Evolutionary conservation across 2,888 invertebrate genomes (phyloP).

Genomic region (Melanchra persicariae): DNA sequence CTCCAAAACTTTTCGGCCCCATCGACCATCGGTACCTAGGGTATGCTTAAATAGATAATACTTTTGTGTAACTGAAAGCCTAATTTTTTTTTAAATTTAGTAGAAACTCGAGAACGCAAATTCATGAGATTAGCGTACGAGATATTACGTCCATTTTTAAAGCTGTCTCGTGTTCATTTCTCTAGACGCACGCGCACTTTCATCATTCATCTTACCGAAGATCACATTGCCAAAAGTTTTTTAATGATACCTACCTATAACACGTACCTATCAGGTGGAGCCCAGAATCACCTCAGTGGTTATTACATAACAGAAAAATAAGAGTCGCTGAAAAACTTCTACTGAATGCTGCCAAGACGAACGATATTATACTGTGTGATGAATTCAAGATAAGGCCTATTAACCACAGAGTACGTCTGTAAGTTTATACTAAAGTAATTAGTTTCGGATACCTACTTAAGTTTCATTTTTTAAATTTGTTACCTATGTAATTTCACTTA

Average conservation of each 20-base stretch:
- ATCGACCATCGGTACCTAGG: no score
- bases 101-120: background rate
- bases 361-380: slow-evolving; percentile 78
- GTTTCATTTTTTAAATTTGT: background rate
- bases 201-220: background rate
- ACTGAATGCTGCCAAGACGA: slow-evolving; percentile 79
- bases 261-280: slow-evolving; percentile 76
- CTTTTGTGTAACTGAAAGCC: no score
- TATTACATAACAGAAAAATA: slow-evolving; percentile 82
- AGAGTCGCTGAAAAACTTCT: slow-evolving; percentile 78
- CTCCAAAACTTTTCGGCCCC: no score
- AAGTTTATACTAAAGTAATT: slow-evolving; percentile 62
- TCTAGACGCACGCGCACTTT: background rate
- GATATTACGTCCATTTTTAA: no score
- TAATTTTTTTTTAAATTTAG: background rate
- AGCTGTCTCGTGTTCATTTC: background rate
- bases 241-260: background rate
- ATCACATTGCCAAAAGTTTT: slow-evolving; percentile 15
- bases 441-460: slow-evolving; percentile 8
- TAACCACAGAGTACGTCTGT: slow-evolving; percentile 86
- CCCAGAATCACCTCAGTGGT: slow-evolving; percentile 88
- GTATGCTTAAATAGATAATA: no score
- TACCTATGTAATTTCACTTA: background rate
- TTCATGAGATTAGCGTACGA: background rate
- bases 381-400: slow-evolving; percentile 87